Percentiles rank a stretch among this genome's conserved stretches.
Conservation (phyloP, 2,797 vertebrate species). For the Tolypeutes matacus region DNA sequence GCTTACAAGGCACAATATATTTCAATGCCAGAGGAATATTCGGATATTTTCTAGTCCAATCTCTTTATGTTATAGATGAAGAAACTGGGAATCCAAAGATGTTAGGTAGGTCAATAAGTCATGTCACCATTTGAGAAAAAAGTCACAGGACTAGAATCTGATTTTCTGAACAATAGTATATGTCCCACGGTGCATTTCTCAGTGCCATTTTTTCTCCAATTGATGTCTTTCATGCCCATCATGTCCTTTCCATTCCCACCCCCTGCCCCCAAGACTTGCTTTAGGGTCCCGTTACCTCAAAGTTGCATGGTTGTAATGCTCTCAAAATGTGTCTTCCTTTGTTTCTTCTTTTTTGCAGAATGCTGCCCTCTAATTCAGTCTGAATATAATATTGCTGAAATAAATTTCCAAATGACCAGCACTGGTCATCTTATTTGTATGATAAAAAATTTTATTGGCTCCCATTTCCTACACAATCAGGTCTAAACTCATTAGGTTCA, state of each 20-base stretch:
- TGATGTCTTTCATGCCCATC: neutral
- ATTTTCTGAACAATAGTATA: neutral
- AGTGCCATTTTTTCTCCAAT: neutral
- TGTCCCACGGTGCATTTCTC: neutral
- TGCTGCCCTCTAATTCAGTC: neutral
- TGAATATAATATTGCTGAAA: neutral
- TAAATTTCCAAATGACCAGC: neutral
- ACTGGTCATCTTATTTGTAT: neutral
- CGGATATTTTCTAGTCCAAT: neutral
- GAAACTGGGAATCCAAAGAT: neutral
- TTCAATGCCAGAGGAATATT: neutral
- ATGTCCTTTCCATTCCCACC: neutral
- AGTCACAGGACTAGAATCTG: neutral
- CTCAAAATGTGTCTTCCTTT: neutral
- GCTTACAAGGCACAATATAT: neutral
- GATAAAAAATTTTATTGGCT: neutral
- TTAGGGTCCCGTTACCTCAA: neutral
- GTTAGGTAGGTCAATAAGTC: neutral
- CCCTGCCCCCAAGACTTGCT: neutral
- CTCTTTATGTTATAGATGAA: neutral
- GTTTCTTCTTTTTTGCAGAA: neutral
- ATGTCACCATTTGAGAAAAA: neutral
- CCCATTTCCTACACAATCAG: neutral
- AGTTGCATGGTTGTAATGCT: neutral
- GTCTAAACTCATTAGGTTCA: neutral